A percentile compares a stretch with the other conserved stretches of the same genome.
These are phyloP conservation scores for Cynodonichthys magdalenae DNA, from an alignment of 2,797 vertebrate genomes.

Conservation along the genomic window DNA sequence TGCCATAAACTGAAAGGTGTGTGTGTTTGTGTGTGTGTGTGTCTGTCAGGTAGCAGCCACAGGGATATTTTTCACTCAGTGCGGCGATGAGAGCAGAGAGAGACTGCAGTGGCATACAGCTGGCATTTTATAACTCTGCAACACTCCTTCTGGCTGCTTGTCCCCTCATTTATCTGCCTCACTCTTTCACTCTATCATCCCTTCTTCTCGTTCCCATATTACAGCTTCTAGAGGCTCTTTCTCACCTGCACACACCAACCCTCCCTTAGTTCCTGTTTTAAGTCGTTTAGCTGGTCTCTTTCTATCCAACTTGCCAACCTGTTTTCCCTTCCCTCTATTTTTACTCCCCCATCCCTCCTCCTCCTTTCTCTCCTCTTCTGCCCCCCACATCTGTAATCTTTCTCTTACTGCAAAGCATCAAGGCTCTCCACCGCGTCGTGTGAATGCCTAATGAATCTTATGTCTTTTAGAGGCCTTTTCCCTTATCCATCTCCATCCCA, in stretches of 20 bases:
- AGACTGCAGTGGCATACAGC: conserved; percentile 66
- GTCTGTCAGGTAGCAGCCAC: conserved; percentile 43
- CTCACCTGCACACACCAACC: conserved; percentile 2
- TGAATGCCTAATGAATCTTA: conserved; percentile 69
- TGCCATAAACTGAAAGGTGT: conserved; percentile 54
- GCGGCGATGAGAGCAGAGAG: conserved; percentile 49
- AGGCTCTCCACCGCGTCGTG: conserved; percentile 48
- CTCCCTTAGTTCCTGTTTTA: background rate
- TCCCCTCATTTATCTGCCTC: conserved; percentile 13
- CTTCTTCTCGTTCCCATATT: conserved; percentile 6
- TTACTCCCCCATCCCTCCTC: conserved; percentile 1
- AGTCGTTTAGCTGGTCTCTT: conserved; percentile 7
- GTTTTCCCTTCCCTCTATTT: conserved; percentile 16
- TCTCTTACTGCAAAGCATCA: conserved; percentile 45
- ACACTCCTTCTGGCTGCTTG: conserved; percentile 37
- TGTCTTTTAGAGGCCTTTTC: conserved; percentile 57
- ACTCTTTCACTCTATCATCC: conserved; percentile 17
- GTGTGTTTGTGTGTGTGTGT: conserved; percentile 18
- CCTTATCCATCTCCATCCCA: conserved; percentile 9
- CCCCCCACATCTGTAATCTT: conserved; percentile 28
- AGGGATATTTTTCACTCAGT: conserved; percentile 56
- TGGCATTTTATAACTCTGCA: conserved; percentile 69
- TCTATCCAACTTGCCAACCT: conserved; percentile 13
- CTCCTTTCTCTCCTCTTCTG: background rate
- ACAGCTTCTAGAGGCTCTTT: conserved; percentile 15